Conservation (phyloP, 2,797 vertebrate genomes). For the Spondyliosoma cantharus region DNA sequence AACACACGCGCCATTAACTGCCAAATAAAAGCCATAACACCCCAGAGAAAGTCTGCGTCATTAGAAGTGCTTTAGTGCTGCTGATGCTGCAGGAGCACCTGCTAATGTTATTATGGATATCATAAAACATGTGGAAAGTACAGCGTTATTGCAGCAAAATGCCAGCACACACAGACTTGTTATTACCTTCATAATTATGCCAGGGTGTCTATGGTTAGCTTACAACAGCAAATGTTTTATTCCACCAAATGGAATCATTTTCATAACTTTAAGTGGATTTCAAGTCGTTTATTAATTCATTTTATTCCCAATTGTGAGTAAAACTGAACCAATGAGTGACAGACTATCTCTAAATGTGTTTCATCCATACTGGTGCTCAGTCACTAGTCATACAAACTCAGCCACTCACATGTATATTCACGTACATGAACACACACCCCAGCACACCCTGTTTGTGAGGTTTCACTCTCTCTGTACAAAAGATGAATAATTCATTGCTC, state of each 20-base stretch:
- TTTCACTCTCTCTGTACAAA: conserved; percentile 27
- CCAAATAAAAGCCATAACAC: conserved; percentile 23
- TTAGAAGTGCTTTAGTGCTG: conserved; percentile 7
- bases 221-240: not conserved
- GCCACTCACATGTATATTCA: conserved; percentile 2
- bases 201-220: not conserved
- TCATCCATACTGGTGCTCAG: not conserved
- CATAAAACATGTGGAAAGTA: not conserved
- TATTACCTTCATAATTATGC: too few relatives aligned
- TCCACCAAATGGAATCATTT: not conserved
- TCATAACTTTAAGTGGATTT: not conserved
- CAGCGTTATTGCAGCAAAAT: not conserved
- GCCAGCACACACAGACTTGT: not conserved
- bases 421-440: not conserved
- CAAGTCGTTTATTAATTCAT: not conserved
- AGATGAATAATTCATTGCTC: conserved; percentile 65
- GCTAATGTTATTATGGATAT: conserved; percentile 12
- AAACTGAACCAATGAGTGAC: not conserved
- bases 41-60: not conserved
- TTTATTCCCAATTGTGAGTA: not conserved
- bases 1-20: conserved; percentile 14
- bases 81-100: conserved; percentile 27
- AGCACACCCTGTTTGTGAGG: conserved; percentile 42
- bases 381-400: not conserved
- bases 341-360: not conserved